Evolutionary conservation across 2,113 vertebrate species (phyloP).

Genomic region (Eublepharis macularius): DNA sequence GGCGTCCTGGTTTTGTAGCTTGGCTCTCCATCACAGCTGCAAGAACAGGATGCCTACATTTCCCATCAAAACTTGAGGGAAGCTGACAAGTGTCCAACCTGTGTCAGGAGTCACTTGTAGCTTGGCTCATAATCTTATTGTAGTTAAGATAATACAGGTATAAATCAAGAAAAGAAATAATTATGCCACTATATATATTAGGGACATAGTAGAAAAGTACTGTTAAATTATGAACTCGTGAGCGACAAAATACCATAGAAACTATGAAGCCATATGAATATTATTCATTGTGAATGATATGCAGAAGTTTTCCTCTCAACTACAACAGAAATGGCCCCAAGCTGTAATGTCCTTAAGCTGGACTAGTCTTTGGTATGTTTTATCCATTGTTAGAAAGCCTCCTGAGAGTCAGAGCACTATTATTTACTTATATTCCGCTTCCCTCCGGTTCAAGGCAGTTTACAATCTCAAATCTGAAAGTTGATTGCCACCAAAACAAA

Average conservation of each 20-base stretch:
- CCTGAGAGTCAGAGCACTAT: too few species aligned
- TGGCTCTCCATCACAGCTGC: too few species aligned
- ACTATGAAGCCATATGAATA: not conserved
- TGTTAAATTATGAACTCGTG: not conserved
- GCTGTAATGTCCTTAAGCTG: not conserved
- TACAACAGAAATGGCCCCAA: not conserved
- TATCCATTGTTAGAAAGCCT: not conserved
- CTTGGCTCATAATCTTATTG: too few species aligned
- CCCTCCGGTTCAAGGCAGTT: too few species aligned
- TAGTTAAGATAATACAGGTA: slow-evolving; percentile 6
- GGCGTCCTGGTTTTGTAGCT: too few species aligned
- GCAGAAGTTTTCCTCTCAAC: not conserved
- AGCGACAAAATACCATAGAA: not conserved
- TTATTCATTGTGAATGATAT: not conserved
- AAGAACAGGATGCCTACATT: too few species aligned
- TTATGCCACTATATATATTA: not conserved
- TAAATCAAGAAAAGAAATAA: slow-evolving; percentile 7
- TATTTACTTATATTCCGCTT: too few species aligned
- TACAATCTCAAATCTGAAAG: too few species aligned
- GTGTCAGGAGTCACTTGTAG: too few species aligned
- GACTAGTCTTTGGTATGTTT: not conserved
- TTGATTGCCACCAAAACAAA: too few species aligned
- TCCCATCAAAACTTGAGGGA: too few species aligned
- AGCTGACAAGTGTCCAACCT: too few species aligned
- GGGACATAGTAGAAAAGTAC: not conserved